Evolutionary conservation across 2,888 invertebrate genomes (phyloP).

Genomic region (Rotaria sp.): DNA sequence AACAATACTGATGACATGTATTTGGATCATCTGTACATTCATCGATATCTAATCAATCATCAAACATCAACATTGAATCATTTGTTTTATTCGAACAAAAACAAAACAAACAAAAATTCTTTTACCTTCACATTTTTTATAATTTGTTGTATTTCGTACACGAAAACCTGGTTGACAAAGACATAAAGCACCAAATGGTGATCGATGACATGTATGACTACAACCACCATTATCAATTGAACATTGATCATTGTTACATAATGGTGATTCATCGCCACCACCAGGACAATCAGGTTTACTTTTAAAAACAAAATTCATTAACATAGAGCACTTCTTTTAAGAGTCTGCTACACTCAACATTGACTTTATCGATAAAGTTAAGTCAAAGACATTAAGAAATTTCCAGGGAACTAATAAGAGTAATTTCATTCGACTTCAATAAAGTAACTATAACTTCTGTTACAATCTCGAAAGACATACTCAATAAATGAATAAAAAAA

Average conservation of each 20-base stretch:
- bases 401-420: too few relatives aligned
- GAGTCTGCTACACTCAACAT: too few relatives aligned
- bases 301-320: conserved; percentile 38
- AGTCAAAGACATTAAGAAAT: too few relatives aligned
- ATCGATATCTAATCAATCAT: conserved; percentile 64
- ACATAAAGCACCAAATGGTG: conserved; percentile 71
- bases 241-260: conserved; percentile 63
- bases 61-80: too few relatives aligned
- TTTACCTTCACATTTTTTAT: conserved; percentile 34
- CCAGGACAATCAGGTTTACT: conserved; percentile 80
- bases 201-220: conserved; percentile 53
- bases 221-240: conserved; percentile 55
- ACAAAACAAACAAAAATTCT: neutral
- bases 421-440: too few relatives aligned
- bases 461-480: too few relatives aligned
- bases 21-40: conserved; percentile 79
- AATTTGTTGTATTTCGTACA: conserved; percentile 25
- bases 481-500: neutral
- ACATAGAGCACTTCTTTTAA: too few relatives aligned
- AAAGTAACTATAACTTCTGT: too few relatives aligned
- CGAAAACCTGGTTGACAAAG: conserved; percentile 76
- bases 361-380: too few relatives aligned
- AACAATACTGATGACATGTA: conserved; percentile 80
- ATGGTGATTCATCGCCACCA: conserved; percentile 74
- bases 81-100: too few relatives aligned